A percentile compares a stretch with the other conserved stretches of the same genome.
Evolutionary conservation across 2,113 vertebrate species (phyloP).

Genomic region (Neolamprologus variostigma): DNA sequence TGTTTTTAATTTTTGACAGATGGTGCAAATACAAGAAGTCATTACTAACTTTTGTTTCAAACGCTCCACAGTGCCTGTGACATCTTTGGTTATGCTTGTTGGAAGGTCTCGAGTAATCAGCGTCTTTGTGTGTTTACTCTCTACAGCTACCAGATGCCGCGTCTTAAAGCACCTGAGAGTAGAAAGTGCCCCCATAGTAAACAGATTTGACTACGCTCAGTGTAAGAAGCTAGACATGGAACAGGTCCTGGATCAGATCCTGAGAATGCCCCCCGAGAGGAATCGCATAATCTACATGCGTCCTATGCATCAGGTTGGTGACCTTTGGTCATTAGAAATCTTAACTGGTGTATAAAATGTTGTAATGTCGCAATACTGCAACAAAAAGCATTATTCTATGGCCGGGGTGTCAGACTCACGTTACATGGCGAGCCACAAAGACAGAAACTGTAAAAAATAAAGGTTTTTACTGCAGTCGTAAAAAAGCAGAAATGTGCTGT

Average conservation of each 20-base stretch:
- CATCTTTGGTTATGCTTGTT: background rate
- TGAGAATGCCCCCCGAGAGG: slow-evolving; percentile 92
- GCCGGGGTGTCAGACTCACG: background rate
- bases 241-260: slow-evolving; percentile 93
- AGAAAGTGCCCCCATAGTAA: slow-evolving; percentile 90
- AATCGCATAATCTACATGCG: slow-evolving; percentile 97
- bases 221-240: slow-evolving; percentile 98
- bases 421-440: background rate
- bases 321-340: background rate
- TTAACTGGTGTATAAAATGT: background rate
- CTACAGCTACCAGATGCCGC: slow-evolving; percentile 89
- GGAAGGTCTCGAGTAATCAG: background rate
- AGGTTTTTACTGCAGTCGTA: background rate
- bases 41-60: background rate
- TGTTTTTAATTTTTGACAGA: background rate
- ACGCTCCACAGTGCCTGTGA: accelerated
- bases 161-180: slow-evolving; percentile 91
- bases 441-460: background rate
- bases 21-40: background rate
- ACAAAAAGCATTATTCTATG: background rate
- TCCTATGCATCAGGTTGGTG: slow-evolving; percentile 91
- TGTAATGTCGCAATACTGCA: background rate
- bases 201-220: slow-evolving; percentile 94
- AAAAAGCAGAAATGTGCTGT: background rate
- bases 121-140: background rate